Evolutionary conservation across 2,797 vertebrate species (phyloP), one percentile per base, ranked within the genome.

Genomic region (Karalla daura): DNA sequence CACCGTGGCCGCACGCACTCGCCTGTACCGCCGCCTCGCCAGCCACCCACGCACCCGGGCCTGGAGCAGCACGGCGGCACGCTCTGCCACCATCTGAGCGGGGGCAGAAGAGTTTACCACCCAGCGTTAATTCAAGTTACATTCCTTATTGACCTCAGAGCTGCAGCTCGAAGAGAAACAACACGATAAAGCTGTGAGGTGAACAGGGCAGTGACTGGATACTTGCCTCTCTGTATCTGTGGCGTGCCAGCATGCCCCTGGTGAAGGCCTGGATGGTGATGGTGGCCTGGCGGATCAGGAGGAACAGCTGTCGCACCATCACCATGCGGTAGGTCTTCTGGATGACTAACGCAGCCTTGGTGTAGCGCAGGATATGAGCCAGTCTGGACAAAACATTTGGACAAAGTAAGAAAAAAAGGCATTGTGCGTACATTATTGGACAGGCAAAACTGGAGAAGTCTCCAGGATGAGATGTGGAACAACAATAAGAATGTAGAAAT

Each of bases 221-320:
- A 11, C 85, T 56, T 70, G 93, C 93, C 93, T 50, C 82, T 54
- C 23, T 63, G 86, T 92, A 86, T 24, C 39, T 50, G 5, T 43
- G 65, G 5, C 90, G 86, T 5, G 86, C 89, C 64, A 90, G 79
- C 0, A 60, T 81, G 23, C 93, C 94, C 8, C 89, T 86, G 66
- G 84, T 40, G 30, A 89, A 95, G 52, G 94, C 92, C 78, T 95
- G 95, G 76, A 94, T 91, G 58, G 90, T 94, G 86, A 93, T 0
- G 0, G 83, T 64, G 68, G 94, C 92, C 65, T 62, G 75, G 24
- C 73, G 64, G 18, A 86, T 71, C 50, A 60, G 52, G 27, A 90
- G 77, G 83, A 90, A 94, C 23, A 81, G 39, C 47, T 68, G 81
- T 5, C 80, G 75, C 63, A 93, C 87, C 50, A 74, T 46, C 59